Conservation (phyloP, 2,113 vertebrate species). For the Leptobrachium ailaonicum region DNA sequence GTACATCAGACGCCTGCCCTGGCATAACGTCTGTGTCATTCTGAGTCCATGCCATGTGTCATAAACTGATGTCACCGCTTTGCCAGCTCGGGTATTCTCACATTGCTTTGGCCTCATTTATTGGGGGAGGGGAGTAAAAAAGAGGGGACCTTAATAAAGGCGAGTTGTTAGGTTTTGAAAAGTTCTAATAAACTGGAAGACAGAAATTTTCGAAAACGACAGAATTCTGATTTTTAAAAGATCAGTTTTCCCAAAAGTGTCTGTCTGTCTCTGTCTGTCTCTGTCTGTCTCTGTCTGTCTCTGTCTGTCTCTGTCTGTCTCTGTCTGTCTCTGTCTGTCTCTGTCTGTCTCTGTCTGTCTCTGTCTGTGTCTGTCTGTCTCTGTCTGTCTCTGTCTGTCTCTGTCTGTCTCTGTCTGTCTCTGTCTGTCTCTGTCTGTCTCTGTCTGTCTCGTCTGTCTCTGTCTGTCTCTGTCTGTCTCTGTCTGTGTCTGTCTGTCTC, state of each 20-base stretch:
- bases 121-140: too few relatives aligned
- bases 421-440: constrained; percentile 11
- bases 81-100: neutral
- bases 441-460: constrained; percentile 7
- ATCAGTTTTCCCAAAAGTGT: too few relatives aligned
- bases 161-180: too few relatives aligned
- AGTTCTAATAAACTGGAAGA: too few relatives aligned
- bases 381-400: neutral
- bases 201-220: too few relatives aligned
- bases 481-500: constrained; percentile 3
- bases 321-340: too few relatives aligned
- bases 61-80: neutral
- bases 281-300: constrained; percentile 8
- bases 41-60: neutral
- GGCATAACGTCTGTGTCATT: too few relatives aligned
- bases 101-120: neutral
- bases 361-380: constrained; percentile 12
- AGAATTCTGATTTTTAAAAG: too few relatives aligned
- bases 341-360: too few relatives aligned
- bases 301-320: neutral
- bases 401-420: constrained; percentile 2
- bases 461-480: constrained; percentile 5
- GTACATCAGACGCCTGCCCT: too few relatives aligned
- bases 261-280: constrained; percentile 3
- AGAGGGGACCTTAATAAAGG: too few relatives aligned